Conservation (phyloP, 2,888 invertebrate species). For the Caenorhabditis sp. region DNA sequence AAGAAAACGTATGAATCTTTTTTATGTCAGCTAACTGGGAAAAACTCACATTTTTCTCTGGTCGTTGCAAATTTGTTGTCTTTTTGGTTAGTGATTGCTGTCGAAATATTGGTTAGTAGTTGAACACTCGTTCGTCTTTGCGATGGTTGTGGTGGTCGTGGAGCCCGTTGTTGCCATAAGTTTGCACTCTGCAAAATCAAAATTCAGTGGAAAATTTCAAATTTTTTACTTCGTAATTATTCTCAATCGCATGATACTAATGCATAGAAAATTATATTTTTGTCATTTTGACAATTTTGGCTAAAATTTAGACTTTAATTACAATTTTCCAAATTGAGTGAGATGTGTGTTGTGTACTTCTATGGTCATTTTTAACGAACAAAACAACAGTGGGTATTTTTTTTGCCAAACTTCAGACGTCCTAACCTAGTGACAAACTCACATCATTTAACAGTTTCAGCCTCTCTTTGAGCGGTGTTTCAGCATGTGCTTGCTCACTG, state of each 20-base stretch:
- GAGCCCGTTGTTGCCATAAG: slow-evolving; percentile 42
- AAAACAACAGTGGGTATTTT: too few relatives aligned
- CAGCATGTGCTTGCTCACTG: slow-evolving; percentile 18
- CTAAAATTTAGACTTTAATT: too few relatives aligned
- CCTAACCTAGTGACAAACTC: background rate
- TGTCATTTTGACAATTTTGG: too few relatives aligned
- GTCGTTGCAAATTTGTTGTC: background rate
- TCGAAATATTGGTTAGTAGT: slow-evolving; percentile 7
- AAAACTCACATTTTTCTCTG: slow-evolving; percentile 18
- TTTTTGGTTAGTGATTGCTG: background rate
- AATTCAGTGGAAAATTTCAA: too few relatives aligned
- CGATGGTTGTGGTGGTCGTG: slow-evolving; percentile 2
- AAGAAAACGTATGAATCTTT: too few relatives aligned
- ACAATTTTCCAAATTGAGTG: too few relatives aligned
- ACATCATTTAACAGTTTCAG: slow-evolving; percentile 36
- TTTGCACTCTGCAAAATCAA: slow-evolving; percentile 40
- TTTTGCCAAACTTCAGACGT: background rate
- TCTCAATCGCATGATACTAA: too few relatives aligned
- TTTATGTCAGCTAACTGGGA: too few relatives aligned
- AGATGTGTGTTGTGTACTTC: too few relatives aligned
- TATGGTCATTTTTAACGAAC: too few relatives aligned
- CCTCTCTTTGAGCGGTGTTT: slow-evolving; percentile 41
- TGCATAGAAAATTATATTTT: too few relatives aligned
- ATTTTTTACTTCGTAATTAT: too few relatives aligned
- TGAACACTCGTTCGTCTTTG: slow-evolving; percentile 8